Evolutionary conservation across 2,888 invertebrate species (phyloP), one percentile per base, ranked within the genome.

Genomic region (Luperina testacea): DNA sequence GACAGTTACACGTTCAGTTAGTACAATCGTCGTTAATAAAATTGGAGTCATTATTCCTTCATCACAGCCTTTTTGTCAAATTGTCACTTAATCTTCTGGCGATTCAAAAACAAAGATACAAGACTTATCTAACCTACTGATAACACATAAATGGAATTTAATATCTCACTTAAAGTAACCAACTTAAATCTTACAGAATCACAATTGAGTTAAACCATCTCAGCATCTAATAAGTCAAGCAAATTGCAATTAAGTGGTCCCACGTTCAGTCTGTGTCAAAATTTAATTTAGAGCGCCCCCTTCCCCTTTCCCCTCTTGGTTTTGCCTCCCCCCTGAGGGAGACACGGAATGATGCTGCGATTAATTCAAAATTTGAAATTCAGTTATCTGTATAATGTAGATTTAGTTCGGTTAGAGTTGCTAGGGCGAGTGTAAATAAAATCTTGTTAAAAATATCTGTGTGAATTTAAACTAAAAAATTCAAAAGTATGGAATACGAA

Each of bases 171-270:
- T 71, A 71, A 75, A 83, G 65, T 78, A 72, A 80, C 76, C 85
- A 59, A 80, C 80, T 78, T 67, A 87, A 88, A 88, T 84, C 71
- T 87, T 85, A 88, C 78, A 87, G 76, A 86, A 86, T 84, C 87
- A 86, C 87, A 89, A 90, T 88, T 85, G 83, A 89, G 83, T 90
- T 81, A 83, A 65, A 77, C 53, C 75, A 81, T 88, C 82, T 88
- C 84, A 83, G 83, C 86, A 85, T 89, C 86, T 92, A 91, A 92
- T 92, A 92, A 93, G 91, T 92, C 92, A 90, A 88, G 90, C 90
- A 91, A 92, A 94, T 93, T 93, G 93, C 92, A 93, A 93, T 93
- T 91, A 94, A 93, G 93, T 92, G 91, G 90, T 90, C 84, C 88
- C 89, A 87, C 87, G 86, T 87, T 88, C 87, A 87, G 87, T 88